Percentiles rank a stretch among this genome's conserved stretches.
Conservation (phyloP, 2,113 vertebrate species). For the Ctenomys sociabilis region DNA sequence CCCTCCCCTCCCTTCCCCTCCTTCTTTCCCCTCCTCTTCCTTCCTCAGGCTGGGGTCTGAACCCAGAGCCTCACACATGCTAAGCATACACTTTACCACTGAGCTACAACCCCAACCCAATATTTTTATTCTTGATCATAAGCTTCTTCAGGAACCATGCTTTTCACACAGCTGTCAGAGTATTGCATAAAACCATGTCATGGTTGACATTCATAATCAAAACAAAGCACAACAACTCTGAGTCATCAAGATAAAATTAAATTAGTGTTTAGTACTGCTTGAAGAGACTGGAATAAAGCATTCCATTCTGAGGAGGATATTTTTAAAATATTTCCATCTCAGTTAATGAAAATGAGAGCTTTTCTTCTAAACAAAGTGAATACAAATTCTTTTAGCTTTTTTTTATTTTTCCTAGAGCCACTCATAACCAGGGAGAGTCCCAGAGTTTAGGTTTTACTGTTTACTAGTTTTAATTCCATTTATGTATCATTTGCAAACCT, state of each 20-base stretch:
- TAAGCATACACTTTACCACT: neutral
- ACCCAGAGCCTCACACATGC: no score
- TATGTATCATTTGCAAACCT: neutral
- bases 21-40: neutral
- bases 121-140: neutral
- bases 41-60: neutral
- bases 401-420: neutral
- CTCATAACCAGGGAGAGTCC: neutral
- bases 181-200: neutral
- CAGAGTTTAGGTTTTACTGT: slow-evolving; percentile 5
- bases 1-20: neutral
- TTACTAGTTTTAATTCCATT: slow-evolving; percentile 7
- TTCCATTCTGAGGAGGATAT: neutral
- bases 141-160: slow-evolving; percentile 2
- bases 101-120: neutral
- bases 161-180: slow-evolving; percentile 36
- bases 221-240: slow-evolving; percentile 52
- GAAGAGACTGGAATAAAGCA: slow-evolving; percentile 36
- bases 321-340: slow-evolving; percentile 50
- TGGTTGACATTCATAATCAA: slow-evolving; percentile 30
- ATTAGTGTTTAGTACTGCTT: slow-evolving; percentile 66
- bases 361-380: slow-evolving; percentile 36
- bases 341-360: slow-evolving; percentile 47
- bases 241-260: slow-evolving; percentile 65
- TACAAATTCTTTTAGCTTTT: neutral